These are phyloP conservation scores for Thysanoteuthis rhombus DNA, from an alignment of 2,888 invertebrate genomes.

Conservation along the genomic window DNA sequence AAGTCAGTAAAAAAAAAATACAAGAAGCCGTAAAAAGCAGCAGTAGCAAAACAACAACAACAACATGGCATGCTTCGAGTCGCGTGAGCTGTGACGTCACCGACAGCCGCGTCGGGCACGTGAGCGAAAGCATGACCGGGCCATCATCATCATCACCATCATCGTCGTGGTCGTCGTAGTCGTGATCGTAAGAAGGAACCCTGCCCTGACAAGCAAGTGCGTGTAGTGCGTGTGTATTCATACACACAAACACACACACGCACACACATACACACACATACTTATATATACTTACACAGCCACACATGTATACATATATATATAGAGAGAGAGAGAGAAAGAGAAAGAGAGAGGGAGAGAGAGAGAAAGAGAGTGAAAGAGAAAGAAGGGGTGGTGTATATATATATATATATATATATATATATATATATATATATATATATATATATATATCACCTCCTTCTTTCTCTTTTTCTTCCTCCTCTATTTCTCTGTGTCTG, in stretches of 20 bases:
- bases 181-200: background rate
- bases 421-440: constrained; percentile 12
- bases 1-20: too few relatives aligned
- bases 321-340: too few relatives aligned
- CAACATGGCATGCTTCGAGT: constrained; percentile 31
- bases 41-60: background rate
- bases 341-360: too few relatives aligned
- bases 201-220: background rate
- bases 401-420: background rate
- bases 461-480: background rate
- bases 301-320: background rate
- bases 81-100: constrained; percentile 34
- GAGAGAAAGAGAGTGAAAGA: too few relatives aligned
- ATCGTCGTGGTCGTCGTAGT: background rate
- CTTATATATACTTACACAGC: background rate
- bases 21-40: too few relatives aligned
- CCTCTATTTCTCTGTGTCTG: background rate
- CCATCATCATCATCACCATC: background rate
- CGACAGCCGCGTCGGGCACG: constrained; percentile 30
- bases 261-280: background rate
- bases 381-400: background rate
- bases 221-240: background rate
- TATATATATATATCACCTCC: background rate
- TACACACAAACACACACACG: background rate
- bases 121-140: constrained; percentile 31